phyloP scores from a whole-genome alignment of 2,888 invertebrate species.

The Dolomedes plantarius region DNA sequence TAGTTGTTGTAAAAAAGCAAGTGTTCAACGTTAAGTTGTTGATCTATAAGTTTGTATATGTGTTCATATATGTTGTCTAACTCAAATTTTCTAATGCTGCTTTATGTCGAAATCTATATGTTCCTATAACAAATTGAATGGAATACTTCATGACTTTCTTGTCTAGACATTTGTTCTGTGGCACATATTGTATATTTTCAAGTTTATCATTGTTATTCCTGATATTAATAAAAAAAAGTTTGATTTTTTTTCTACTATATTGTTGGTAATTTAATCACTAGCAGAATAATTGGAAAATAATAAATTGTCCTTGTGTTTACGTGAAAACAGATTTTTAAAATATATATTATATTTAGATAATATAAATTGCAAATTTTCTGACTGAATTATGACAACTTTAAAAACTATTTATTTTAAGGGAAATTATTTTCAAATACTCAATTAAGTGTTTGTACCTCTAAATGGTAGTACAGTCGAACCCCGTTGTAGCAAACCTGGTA shows the following conservation, averaged over 20 bases:
- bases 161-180: background rate
- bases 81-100: background rate
- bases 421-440: no score
- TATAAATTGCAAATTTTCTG: no score
- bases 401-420: no score
- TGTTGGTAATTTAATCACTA: background rate
- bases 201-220: slow-evolving; percentile 8
- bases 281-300: no score
- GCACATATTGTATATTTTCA: slow-evolving; percentile 14
- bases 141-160: background rate
- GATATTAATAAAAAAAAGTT: background rate
- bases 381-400: no score
- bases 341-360: no score
- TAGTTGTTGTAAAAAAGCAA: background rate
- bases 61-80: background rate
- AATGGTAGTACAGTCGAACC: no score
- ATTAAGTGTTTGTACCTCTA: no score
- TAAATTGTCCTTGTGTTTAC: no score
- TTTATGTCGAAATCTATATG: background rate
- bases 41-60: background rate
- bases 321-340: no score
- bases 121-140: background rate
- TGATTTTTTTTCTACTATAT: background rate
- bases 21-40: background rate
- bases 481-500: no score